Percentiles rank a stretch among this genome's conserved stretches.
These are phyloP conservation scores for Acanthurus leucopareius DNA, from an alignment of 2,797 vertebrate genomes.

Conservation along the genomic window DNA sequence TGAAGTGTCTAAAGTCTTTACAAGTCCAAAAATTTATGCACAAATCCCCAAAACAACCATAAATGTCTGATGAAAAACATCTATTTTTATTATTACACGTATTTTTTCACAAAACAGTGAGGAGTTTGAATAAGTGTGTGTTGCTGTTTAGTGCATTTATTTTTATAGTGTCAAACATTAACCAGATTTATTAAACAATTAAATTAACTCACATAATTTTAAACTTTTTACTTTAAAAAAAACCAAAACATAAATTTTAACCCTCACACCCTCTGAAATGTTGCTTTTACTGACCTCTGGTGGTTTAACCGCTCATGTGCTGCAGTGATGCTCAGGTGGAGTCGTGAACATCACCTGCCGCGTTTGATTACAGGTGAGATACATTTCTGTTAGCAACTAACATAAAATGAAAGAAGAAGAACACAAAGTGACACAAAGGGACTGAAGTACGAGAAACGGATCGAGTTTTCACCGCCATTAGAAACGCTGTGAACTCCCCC, in stretches of 20 bases:
- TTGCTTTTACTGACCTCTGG: background rate
- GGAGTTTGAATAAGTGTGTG: background rate
- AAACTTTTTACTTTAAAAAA: background rate
- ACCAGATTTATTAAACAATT: background rate
- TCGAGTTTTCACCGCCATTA: conserved; percentile 12
- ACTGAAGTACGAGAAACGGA: conserved; percentile 13
- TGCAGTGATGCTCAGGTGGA: background rate
- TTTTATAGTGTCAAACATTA: background rate
- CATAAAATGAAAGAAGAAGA: conserved; percentile 17
- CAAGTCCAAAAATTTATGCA: no score
- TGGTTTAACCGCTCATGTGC: background rate
- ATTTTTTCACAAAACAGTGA: no score
- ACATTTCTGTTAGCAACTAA: background rate
- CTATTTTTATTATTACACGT: no score
- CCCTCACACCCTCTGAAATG: background rate
- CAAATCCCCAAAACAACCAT: no score
- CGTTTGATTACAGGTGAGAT: background rate
- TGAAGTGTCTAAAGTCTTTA: no score
- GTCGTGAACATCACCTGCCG: background rate
- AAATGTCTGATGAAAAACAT: no score
- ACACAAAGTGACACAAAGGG: conserved; percentile 14
- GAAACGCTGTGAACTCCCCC: conserved; percentile 7
- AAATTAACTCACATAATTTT: background rate
- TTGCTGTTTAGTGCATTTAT: background rate
- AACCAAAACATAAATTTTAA: background rate